Evolutionary conservation across 2,113 vertebrate species (phyloP).

Genomic region (Macquaria australasica): DNA sequence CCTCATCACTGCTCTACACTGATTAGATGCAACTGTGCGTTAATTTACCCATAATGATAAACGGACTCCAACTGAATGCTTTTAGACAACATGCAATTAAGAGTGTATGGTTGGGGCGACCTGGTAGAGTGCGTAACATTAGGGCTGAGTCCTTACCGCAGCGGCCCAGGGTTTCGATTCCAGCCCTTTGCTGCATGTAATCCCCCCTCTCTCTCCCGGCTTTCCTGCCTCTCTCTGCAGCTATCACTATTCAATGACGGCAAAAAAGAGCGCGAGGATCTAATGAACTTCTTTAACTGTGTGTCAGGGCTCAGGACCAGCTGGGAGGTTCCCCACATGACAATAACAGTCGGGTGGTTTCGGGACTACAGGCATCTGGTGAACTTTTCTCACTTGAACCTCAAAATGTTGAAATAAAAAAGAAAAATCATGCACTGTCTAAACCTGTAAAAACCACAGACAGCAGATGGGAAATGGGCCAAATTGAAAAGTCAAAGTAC

Average conservation of each 20-base stretch:
- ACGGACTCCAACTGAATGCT: not conserved
- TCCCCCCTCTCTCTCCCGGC: too few relatives aligned
- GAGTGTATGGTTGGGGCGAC: not conserved
- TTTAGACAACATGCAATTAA: not conserved
- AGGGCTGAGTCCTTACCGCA: too few relatives aligned
- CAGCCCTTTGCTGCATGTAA: too few relatives aligned
- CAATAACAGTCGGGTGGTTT: not conserved
- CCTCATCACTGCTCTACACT: not conserved
- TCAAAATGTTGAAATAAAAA: not conserved
- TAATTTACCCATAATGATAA: not conserved
- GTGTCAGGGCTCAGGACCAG: not conserved
- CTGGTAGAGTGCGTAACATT: too few relatives aligned
- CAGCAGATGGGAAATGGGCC: too few relatives aligned
- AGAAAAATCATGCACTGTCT: not conserved
- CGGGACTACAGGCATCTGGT: constrained; percentile 6
- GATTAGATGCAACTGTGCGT: constrained; percentile 8
- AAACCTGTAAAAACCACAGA: constrained; percentile 5
- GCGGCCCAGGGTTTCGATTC: too few relatives aligned
- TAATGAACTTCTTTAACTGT: not conserved
- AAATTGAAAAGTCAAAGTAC: too few relatives aligned
- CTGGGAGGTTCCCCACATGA: not conserved
- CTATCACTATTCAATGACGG: too few relatives aligned
- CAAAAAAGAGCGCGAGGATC: not conserved
- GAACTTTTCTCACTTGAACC: constrained; percentile 10
- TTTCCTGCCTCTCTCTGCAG: too few relatives aligned